Evolutionary conservation across 2,888 invertebrate genomes (phyloP).

Genomic region (Sacculina carcini): DNA sequence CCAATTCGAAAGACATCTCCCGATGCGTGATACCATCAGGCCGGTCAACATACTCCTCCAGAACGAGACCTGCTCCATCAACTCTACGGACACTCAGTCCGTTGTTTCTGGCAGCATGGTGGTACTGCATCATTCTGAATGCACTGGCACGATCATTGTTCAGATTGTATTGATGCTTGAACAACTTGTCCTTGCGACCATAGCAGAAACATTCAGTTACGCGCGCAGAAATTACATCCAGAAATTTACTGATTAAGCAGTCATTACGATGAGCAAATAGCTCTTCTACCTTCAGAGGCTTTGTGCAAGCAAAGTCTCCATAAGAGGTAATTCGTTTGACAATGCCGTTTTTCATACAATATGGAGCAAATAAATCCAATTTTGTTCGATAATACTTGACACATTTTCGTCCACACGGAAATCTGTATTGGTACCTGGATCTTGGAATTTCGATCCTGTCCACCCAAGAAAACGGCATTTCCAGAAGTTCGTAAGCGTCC

Average conservation of each 20-base stretch:
- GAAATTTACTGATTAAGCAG: conserved; percentile 21
- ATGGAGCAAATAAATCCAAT: conserved; percentile 49
- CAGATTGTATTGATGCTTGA: not conserved
- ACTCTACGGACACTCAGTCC: conserved; percentile 27
- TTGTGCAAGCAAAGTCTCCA: conserved; percentile 30
- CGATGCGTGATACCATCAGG: not conserved
- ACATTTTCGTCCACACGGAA: conserved; percentile 34
- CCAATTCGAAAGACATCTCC: too few species aligned
- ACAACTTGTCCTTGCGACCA: conserved; percentile 40
- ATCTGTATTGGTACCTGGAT: conserved; percentile 37
- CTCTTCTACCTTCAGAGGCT: conserved; percentile 27
- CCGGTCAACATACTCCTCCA: not conserved
- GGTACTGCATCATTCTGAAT: conserved; percentile 20
- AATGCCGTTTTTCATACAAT: conserved; percentile 42
- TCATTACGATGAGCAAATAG: conserved; percentile 38
- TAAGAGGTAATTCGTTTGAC: conserved; percentile 33
- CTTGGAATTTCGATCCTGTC: conserved; percentile 33
- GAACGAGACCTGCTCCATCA: not conserved
- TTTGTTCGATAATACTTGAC: conserved; percentile 40
- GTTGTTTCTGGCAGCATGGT: conserved; percentile 35
- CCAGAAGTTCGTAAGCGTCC: conserved; percentile 37
- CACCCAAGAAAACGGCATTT: conserved; percentile 49
- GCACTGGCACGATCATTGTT: not conserved
- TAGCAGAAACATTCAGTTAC: not conserved
- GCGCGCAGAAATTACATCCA: not conserved